Percentiles rank a stretch among this genome's conserved stretches.
These are phyloP conservation scores for Tetragnatha versicolor DNA, from an alignment of 1,140 invertebrate species.

Conservation along the genomic window DNA sequence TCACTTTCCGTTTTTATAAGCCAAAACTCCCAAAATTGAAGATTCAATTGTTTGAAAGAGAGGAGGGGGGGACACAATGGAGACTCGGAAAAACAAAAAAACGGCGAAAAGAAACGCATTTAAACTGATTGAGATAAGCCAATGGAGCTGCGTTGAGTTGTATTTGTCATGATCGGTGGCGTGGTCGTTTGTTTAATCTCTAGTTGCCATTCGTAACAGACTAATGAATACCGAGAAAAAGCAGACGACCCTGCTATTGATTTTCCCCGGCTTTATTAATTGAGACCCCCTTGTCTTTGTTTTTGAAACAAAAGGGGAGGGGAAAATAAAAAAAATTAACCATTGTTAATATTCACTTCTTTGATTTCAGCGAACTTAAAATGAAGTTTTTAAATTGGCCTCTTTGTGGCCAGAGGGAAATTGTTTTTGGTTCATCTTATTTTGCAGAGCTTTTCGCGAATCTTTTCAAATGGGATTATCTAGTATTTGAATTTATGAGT, in stretches of 20 bases:
- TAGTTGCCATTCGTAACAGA: conserved; percentile 29
- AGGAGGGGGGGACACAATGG: too few relatives aligned
- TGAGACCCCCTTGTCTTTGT: conserved; percentile 21
- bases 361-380: conserved; percentile 13
- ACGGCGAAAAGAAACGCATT: too few relatives aligned
- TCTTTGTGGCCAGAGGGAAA: neutral
- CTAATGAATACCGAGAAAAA: conserved; percentile 40
- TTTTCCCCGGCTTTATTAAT: conserved; percentile 31
- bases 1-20: too few relatives aligned
- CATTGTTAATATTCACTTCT: neutral
- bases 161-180: conserved; percentile 16
- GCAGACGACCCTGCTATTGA: conserved; percentile 9
- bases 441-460: too few relatives aligned
- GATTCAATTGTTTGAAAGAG: too few relatives aligned
- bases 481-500: too few relatives aligned
- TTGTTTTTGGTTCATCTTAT: too few relatives aligned
- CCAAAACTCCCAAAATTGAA: too few relatives aligned
- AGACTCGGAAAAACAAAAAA: too few relatives aligned
- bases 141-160: conserved; percentile 30
- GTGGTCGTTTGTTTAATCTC: conserved; percentile 33
- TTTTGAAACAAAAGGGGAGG: neutral
- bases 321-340: conserved; percentile 9
- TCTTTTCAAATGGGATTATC: too few relatives aligned
- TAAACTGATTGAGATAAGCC: too few relatives aligned
- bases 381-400: neutral